These are phyloP conservation scores for Balaeniceps rex DNA, from an alignment of 2,113 vertebrate genomes.

Conservation along the genomic window DNA sequence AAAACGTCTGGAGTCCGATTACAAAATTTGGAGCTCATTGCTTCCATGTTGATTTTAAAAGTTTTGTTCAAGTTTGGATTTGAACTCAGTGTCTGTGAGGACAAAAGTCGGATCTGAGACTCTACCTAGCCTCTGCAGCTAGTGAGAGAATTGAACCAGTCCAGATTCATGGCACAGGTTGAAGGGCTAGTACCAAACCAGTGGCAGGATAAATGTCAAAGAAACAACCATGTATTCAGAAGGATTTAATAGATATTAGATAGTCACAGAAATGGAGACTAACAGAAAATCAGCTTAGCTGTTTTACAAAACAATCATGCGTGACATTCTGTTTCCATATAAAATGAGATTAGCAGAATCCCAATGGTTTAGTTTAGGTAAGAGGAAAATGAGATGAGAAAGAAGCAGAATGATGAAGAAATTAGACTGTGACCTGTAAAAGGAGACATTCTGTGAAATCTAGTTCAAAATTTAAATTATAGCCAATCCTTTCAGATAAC, in stretches of 20 bases:
- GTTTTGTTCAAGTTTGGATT: background rate
- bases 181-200: background rate
- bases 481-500: background rate
- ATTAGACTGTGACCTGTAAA: background rate
- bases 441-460: background rate
- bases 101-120: background rate
- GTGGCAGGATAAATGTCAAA: background rate
- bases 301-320: background rate
- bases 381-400: background rate
- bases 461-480: background rate
- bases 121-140: background rate
- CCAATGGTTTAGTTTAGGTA: background rate
- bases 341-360: background rate
- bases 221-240: background rate
- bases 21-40: background rate
- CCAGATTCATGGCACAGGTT: background rate
- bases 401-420: background rate
- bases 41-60: background rate
- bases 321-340: background rate
- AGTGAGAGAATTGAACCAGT: background rate
- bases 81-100: background rate
- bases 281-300: background rate
- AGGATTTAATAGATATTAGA: background rate
- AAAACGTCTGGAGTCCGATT: background rate
- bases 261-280: background rate